Evolutionary conservation across 2,888 invertebrate species (phyloP), one percentile per base, ranked within the genome.

Genomic region (Phaedon cochleariae): DNA sequence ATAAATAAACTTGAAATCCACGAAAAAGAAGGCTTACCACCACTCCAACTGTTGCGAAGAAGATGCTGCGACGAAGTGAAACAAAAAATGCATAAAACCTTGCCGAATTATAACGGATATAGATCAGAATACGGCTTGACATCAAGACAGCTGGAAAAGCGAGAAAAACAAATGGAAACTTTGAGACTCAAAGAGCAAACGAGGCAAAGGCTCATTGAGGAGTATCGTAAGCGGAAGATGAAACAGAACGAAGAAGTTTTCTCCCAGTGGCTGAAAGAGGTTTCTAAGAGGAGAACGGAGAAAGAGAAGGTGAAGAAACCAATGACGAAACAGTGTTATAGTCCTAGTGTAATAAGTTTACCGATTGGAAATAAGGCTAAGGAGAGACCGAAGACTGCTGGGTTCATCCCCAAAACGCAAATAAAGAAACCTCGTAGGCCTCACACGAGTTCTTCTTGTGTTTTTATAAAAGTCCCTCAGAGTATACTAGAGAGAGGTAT

Each of bases 51-150:
- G n/a, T 76, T 78, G 49, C 75, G 78, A 62, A 71, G 82, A 57
- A 78, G 80, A 71, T 83, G 83, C 65, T 84, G 84, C 67, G 79
- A 80, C 57, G 84, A 85, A 70, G 82, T 84, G 65, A 84, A 84
- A 21, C 72, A 75, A 71, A 68, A 63, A 26, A 21, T 61, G 71
- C 51, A 75, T 26, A 78, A 80, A 48, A 84, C 84, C 67, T 72
- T 87, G 26, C 87, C 87, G 2, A 79, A 82, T 37, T 87, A 87
- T 65, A 85, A 84, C 1, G 87, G 87, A 2, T 83, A 84, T 62
- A 77, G 85, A 65, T 87, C 87, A 0, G 86, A 87, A 74, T 87
- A 87, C 69, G 87, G 87, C 0, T 73, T 87, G 46, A 86, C 82
- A 51, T 83, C 81, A 3, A 79, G 82, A 37, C 86, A 86, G 72